Percentiles rank a stretch among this genome's conserved stretches.
Evolutionary conservation across 1,140 invertebrate species (phyloP).

Genomic region (Heterodera carotae): DNA sequence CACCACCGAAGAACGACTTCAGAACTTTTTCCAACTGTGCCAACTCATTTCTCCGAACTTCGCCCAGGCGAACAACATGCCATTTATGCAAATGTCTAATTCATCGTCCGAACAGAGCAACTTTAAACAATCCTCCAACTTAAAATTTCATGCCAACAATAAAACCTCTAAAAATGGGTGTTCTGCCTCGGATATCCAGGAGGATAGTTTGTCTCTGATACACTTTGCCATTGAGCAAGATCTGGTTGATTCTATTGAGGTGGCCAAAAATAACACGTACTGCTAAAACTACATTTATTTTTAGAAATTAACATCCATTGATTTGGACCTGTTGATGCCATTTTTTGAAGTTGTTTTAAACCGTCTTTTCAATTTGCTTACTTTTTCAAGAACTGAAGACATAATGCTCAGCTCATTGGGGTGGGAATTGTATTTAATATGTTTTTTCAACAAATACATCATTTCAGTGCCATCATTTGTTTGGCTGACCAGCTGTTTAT

Average conservation of each 20-base stretch:
- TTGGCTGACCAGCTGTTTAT: conserved; percentile 30
- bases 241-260: conserved; percentile 4
- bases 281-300: too few relatives aligned
- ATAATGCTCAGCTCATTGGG: conserved; percentile 22
- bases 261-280: background rate
- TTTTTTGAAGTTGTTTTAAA: conserved; percentile 53
- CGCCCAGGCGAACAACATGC: background rate
- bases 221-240: conserved; percentile 13
- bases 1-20: conserved; percentile 43
- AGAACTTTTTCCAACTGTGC: conserved; percentile 61
- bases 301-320: conserved; percentile 46
- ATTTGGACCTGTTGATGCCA: conserved; percentile 52
- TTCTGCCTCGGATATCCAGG: conserved; percentile 26
- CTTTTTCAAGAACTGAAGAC: conserved; percentile 37
- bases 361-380: conserved; percentile 53
- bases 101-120: background rate
- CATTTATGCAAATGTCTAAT: background rate
- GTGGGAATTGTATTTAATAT: conserved; percentile 8
- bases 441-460: background rate
- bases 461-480: conserved; percentile 32
- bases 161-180: conserved; percentile 13
- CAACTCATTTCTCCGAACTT: conserved; percentile 30
- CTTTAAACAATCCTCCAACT: conserved; percentile 9
- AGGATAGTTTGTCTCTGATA: background rate
- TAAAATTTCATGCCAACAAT: conserved; percentile 6